These are phyloP conservation scores for Sialia sialis DNA, from an alignment of 2,113 vertebrate genomes.

Conservation along the genomic window DNA sequence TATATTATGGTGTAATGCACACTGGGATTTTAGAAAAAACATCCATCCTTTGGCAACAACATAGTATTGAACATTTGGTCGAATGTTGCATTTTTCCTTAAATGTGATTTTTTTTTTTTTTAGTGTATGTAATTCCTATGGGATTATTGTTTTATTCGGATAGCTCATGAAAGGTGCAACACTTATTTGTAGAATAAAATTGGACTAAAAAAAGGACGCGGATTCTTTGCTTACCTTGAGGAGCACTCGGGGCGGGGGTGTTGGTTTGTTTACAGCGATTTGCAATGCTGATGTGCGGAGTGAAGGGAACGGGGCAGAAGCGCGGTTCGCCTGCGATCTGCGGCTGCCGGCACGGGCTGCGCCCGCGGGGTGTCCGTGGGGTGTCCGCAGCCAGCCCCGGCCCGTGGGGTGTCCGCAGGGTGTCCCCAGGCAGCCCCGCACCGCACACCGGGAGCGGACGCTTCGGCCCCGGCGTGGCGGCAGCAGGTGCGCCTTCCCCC, in stretches of 20 bases:
- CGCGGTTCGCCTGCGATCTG: not conserved
- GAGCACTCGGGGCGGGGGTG: not conserved
- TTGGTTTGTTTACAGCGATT: not conserved
- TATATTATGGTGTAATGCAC: slow-evolving; percentile 85
- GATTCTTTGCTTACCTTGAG: not conserved
- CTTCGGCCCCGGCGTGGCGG: not conserved
- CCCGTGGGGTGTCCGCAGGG: too few relatives aligned
- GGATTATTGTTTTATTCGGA: slow-evolving; percentile 72
- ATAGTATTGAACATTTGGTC: slow-evolving; percentile 77
- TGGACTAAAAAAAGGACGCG: not conserved
- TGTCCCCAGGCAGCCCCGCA: too few relatives aligned
- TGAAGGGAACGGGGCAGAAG: not conserved
- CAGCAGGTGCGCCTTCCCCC: slow-evolving; percentile 4
- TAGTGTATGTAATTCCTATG: slow-evolving; percentile 72
- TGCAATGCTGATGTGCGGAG: not conserved
- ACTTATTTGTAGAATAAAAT: slow-evolving; percentile 77
- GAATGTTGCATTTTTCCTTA: slow-evolving; percentile 75
- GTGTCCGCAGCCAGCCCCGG: not conserved
- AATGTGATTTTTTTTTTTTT: slow-evolving; percentile 62
- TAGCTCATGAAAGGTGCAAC: slow-evolving; percentile 71
- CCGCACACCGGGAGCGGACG: not conserved
- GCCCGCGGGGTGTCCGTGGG: too few relatives aligned
- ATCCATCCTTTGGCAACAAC: slow-evolving; percentile 75
- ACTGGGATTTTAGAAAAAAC: slow-evolving; percentile 73
- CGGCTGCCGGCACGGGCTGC: not conserved